A percentile compares a stretch with the other conserved stretches of the same genome.
Evolutionary conservation across 2,797 vertebrate species (phyloP).

Genomic region (Odontamblyopus lacepedii): DNA sequence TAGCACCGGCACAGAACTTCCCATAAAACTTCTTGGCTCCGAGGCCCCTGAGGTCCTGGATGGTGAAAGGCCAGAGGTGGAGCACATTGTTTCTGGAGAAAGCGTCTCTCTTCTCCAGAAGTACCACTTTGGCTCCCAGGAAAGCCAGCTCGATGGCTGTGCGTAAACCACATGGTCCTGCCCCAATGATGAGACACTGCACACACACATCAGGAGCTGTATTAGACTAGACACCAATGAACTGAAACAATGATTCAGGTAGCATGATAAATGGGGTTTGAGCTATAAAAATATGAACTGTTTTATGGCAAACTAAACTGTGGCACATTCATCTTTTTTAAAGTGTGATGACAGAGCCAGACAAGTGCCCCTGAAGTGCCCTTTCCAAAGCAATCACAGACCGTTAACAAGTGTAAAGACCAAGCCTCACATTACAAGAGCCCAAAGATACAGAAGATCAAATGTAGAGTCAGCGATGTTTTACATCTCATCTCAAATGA

Average conservation of each 20-base stretch:
- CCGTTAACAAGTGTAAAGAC: conserved; percentile 11
- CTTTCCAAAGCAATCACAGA: conserved; percentile 8
- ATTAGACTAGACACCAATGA: neutral
- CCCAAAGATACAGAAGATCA: conserved; percentile 11
- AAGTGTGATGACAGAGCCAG: conserved; percentile 1
- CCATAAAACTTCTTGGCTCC: conserved; percentile 98
- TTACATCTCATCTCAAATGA: conserved; percentile 4
- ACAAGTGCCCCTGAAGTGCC: conserved; percentile 1
- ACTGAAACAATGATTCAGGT: neutral
- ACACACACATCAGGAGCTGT: neutral
- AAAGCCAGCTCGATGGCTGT: conserved; percentile 95
- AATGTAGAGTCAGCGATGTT: conserved; percentile 7
- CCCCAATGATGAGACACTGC: conserved; percentile 98
- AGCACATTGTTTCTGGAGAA: conserved; percentile 98
- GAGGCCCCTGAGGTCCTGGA: conserved; percentile 93
- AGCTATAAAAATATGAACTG: no score
- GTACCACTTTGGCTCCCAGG: conserved; percentile 94
- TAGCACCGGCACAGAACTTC: conserved; percentile 97
- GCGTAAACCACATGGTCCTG: conserved; percentile 95
- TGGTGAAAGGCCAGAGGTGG: conserved; percentile 97
- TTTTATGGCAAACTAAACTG: neutral
- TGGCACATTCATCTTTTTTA: neutral
- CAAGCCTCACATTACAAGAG: conserved; percentile 22
- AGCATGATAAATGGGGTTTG: neutral
- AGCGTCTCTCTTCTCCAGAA: conserved; percentile 95